These are phyloP conservation scores for Neostethus bicornis DNA, from an alignment of 2,797 vertebrate species.

Conservation along the genomic window DNA sequence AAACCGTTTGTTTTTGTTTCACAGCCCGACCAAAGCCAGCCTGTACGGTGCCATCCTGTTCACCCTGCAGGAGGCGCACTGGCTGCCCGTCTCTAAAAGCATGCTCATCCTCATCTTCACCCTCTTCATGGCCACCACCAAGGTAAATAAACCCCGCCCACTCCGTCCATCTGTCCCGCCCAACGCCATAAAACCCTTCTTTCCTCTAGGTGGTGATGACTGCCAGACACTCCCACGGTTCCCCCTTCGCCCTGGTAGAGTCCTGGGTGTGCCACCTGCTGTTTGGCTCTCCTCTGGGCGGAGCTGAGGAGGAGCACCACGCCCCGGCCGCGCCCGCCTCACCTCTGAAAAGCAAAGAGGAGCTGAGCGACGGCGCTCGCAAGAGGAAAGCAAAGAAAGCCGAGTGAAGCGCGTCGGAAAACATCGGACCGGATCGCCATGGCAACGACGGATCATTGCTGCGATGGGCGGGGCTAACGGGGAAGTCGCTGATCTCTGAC, in stretches of 20 bases:
- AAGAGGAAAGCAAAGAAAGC: constrained; percentile 97
- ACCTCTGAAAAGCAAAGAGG: constrained; percentile 90
- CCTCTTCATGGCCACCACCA: constrained; percentile 93
- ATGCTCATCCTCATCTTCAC: constrained; percentile 92
- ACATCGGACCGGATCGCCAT: no score
- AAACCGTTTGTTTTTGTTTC: constrained; percentile 2
- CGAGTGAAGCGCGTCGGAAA: constrained; percentile 85
- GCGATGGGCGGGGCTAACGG: no score
- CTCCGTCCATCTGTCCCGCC: no score
- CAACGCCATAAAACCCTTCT: background rate
- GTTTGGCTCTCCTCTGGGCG: constrained; percentile 83
- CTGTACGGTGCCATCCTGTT: constrained; percentile 95
- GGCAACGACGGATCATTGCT: no score
- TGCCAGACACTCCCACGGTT: constrained; percentile 93
- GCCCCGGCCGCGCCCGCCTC: constrained; percentile 67
- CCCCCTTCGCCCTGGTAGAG: constrained; percentile 90
- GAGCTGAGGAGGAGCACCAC: constrained; percentile 81
- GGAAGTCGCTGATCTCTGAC: no score
- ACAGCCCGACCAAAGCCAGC: constrained; percentile 96
- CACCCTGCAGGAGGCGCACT: constrained; percentile 91
- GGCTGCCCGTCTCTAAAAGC: constrained; percentile 91
- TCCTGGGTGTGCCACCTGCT: constrained; percentile 87
- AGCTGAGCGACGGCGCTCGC: constrained; percentile 90
- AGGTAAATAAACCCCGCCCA: no score
- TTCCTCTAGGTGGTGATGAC: constrained; percentile 90